Base-by-base conservation (phyloP, 2,113 vertebrate species). In the Melanocharis versteri region DNA sequence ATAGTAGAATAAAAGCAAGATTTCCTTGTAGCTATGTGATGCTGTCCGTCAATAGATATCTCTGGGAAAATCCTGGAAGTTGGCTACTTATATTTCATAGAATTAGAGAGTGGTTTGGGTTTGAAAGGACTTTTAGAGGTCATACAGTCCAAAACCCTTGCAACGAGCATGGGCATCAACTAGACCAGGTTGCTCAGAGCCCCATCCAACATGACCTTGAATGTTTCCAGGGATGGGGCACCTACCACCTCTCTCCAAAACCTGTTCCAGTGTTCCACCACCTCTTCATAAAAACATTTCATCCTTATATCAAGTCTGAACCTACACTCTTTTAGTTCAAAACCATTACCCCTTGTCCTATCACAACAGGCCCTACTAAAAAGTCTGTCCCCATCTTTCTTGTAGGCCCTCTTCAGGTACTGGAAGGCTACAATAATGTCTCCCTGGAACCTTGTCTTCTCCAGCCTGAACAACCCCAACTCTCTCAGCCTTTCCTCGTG, bases 1-100 rank as follows among this genome's bases (percentile, higher is more conserved):
- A 19, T 3, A 48, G 15, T 10, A 60, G 12, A 66, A 40, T 37
- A 39, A 13, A 9, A 40, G 17, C 6, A 86, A 60, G 19, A 18
- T 28, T 68, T 84, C 16, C 56, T 77, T 56, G 27, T 20, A 80
- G 35, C 9, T 39, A 68, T 75, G 53, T 82, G 6, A 11, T 45
- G 8, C 10, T 88, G 6, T 42, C 27, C 8, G 35, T 39, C 0
- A 0, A 33, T 3, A 83, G 12, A 12, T 56, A 39, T 10, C 16
- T 62, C 19, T 33, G 23, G 30, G 37, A 47, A 90, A 73, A 88
- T 54, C 15, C 26, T 66, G 18, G 17, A 87, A 61, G 11, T 10
- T 81, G 35, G 4, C 8, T 45, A 35, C 8, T 21, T 39, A 22
- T 19, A 27, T 75, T 93, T 72, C 37, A 61, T 19, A 30, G 28